Conservation (phyloP, 2,113 vertebrate genomes). For the Butastur rufipennis region DNA sequence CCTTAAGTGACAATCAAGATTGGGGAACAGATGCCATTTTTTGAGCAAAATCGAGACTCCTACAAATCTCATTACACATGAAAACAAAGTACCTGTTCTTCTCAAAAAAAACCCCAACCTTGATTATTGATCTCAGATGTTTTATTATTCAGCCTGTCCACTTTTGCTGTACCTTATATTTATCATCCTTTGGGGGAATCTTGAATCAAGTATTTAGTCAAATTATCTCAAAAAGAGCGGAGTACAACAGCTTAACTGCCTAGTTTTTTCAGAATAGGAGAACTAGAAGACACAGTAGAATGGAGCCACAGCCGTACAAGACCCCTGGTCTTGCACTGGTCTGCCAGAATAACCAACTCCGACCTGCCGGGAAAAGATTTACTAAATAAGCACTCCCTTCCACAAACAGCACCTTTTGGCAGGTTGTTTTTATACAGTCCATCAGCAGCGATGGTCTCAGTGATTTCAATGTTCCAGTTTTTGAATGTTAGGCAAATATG, state of each 20-base stretch:
- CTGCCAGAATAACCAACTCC: not conserved
- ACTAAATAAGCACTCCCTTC: not conserved
- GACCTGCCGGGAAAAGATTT: not conserved
- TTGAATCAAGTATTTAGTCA: not conserved
- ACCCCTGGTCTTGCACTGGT: not conserved
- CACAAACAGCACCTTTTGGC: not conserved
- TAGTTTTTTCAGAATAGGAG: not conserved
- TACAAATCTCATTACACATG: not conserved
- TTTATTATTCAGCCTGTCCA: not conserved
- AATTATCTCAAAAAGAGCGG: not conserved
- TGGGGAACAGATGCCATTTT: not conserved
- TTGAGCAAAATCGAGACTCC: not conserved
- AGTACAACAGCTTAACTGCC: not conserved
- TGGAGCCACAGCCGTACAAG: not conserved
- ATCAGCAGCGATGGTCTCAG: fast-evolving
- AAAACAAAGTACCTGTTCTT: not conserved
- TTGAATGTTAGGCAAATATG: not conserved
- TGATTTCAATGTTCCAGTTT: fast-evolving
- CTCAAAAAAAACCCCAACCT: not conserved
- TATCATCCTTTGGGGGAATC: not conserved
- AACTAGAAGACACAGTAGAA: not conserved
- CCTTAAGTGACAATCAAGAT: not conserved
- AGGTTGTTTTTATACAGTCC: too few relatives aligned
- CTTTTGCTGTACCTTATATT: not conserved
- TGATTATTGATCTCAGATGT: not conserved